Percentiles rank a stretch among this genome's conserved stretches.
phyloP scores from a whole-genome alignment of 2,113 vertebrate species.

The Emydocephalus ijimae region DNA sequence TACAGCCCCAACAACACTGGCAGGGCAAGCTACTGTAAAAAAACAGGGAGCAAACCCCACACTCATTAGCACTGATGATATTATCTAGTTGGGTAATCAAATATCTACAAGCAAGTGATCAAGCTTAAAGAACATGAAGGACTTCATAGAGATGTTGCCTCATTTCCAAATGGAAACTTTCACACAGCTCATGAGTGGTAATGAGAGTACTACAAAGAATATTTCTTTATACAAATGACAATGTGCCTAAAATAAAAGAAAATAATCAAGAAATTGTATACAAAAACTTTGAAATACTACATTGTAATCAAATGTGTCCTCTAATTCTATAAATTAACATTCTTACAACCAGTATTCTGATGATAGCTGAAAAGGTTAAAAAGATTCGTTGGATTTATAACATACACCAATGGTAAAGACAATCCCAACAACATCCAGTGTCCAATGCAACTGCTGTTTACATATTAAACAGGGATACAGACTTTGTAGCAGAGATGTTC shows the following conservation, averaged over 20 bases:
- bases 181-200: background rate
- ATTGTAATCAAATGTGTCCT: background rate
- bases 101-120: background rate
- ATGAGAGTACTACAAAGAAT: background rate
- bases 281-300: background rate
- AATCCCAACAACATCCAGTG: slow-evolving; percentile 73
- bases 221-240: background rate
- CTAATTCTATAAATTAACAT: slow-evolving; percentile 28
- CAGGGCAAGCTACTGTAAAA: background rate
- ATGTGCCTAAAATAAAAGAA: background rate
- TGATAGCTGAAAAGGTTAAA: slow-evolving; percentile 41
- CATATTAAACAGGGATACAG: slow-evolving; percentile 77
- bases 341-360: slow-evolving; percentile 27
- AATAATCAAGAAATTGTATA: background rate
- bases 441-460: slow-evolving; percentile 84
- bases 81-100: background rate
- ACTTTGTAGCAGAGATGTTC: slow-evolving; percentile 76
- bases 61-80: background rate
- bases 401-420: slow-evolving; percentile 70
- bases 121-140: background rate
- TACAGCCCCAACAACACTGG: background rate
- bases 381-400: slow-evolving; percentile 66
- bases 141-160: background rate
- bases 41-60: background rate
- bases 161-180: background rate